phyloP scores from a whole-genome alignment of 2,888 invertebrate genomes.

The Folsomia manolachei region DNA sequence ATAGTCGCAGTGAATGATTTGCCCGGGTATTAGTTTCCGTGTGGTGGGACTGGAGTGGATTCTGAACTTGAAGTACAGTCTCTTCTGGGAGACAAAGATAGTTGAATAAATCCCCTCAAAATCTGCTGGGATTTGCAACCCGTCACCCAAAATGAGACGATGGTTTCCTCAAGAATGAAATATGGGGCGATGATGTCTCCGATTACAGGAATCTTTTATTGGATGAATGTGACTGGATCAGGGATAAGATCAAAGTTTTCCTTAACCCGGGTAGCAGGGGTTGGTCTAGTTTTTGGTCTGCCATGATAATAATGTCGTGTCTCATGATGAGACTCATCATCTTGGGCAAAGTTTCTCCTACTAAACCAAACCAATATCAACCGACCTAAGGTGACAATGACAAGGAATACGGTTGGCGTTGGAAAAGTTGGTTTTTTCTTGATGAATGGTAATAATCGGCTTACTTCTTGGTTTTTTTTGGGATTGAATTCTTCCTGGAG shows the following conservation, averaged over 20 bases:
- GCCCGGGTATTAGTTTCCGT: too few relatives aligned
- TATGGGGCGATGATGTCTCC: neutral
- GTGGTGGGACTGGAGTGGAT: neutral
- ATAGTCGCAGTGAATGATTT: neutral
- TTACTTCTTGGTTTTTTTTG: constrained; percentile 9
- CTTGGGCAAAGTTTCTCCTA: too few relatives aligned
- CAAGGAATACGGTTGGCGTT: neutral
- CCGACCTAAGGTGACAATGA: neutral
- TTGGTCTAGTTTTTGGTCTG: neutral
- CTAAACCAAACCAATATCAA: too few relatives aligned
- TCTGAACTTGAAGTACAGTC: neutral
- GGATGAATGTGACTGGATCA: neutral
- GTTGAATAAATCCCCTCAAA: neutral
- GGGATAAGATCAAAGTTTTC: neutral
- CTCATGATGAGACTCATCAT: neutral
- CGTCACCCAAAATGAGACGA: neutral
- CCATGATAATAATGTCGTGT: neutral
- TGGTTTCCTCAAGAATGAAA: neutral
- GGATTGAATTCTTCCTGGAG: neutral
- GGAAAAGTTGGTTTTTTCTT: neutral
- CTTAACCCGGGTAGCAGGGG: neutral
- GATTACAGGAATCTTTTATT: neutral
- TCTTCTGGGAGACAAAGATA: neutral
- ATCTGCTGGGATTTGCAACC: constrained; percentile 1
- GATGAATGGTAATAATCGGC: constrained; percentile 43